phyloP scores from a whole-genome alignment of 2,113 vertebrate genomes.

The Macquaria ambigua region DNA sequence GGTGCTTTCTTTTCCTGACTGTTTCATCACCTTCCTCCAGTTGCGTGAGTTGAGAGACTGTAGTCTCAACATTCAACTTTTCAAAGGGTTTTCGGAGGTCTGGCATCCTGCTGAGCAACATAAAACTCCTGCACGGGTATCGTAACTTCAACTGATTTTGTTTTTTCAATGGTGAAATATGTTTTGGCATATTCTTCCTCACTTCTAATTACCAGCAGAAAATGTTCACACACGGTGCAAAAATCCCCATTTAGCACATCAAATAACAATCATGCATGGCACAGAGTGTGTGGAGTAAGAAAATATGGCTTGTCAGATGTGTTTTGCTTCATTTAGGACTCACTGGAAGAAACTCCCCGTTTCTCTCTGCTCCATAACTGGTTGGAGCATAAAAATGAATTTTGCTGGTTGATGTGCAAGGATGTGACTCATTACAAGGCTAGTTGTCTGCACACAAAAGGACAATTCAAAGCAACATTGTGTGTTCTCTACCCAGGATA shows the following conservation, averaged over 20 bases:
- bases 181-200: not conserved
- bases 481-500: constrained; percentile 52
- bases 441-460: constrained; percentile 56
- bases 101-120: not conserved
- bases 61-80: not conserved
- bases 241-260: not conserved
- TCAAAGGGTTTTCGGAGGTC: not conserved
- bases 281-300: not conserved
- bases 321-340: constrained; percentile 12
- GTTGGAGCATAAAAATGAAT: constrained; percentile 54
- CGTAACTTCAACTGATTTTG: not conserved
- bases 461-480: constrained; percentile 58
- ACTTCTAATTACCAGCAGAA: not conserved
- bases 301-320: constrained; percentile 30
- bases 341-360: not conserved
- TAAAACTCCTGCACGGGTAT: not conserved
- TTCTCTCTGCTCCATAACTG: constrained; percentile 21
- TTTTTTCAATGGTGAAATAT: not conserved
- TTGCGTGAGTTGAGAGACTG: constrained; percentile 13
- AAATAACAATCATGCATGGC: not conserved
- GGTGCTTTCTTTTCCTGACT: constrained; percentile 52
- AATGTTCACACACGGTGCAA: not conserved
- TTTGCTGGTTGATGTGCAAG: constrained; percentile 57
- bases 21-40: constrained; percentile 59
- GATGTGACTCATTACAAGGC: constrained; percentile 57